phyloP scores from a whole-genome alignment of 2,797 vertebrate genomes.

The Momotus momota region DNA sequence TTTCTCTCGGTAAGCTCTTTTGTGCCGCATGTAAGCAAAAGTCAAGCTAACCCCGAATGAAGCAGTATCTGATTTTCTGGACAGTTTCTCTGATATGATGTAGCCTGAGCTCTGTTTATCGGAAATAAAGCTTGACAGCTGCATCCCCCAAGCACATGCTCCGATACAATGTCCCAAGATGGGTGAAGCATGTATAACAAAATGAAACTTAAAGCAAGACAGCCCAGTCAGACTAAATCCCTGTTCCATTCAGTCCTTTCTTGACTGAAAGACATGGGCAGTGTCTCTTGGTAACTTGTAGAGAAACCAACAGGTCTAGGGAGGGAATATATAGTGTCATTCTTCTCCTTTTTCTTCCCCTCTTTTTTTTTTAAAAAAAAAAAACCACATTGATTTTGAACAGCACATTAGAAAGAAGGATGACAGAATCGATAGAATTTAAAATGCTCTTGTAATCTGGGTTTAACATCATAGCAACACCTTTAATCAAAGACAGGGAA shows the following conservation, averaged over 20 bases:
- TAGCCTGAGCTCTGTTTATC: constrained; percentile 62
- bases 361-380: neutral
- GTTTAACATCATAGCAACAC: constrained; percentile 66
- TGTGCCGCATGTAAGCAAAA: constrained; percentile 37
- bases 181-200: constrained; percentile 47
- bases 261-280: constrained; percentile 24
- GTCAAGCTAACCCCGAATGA: constrained; percentile 30
- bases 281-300: neutral
- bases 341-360: neutral
- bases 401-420: constrained; percentile 54
- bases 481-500: constrained; percentile 71
- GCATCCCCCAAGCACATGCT: constrained; percentile 52
- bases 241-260: constrained; percentile 33
- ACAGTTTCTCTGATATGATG: constrained; percentile 55
- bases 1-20: constrained; percentile 40
- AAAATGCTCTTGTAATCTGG: constrained; percentile 74
- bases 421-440: constrained; percentile 75
- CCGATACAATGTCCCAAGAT: constrained; percentile 8
- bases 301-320: too few relatives aligned
- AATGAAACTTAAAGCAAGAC: constrained; percentile 62
- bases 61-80: constrained; percentile 62
- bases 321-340: neutral
- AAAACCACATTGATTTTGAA: constrained; percentile 28
- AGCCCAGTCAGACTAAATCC: constrained; percentile 52
- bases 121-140: constrained; percentile 63